Conservation (phyloP, 2,888 invertebrate species). For the Escarpia spicata region DNA sequence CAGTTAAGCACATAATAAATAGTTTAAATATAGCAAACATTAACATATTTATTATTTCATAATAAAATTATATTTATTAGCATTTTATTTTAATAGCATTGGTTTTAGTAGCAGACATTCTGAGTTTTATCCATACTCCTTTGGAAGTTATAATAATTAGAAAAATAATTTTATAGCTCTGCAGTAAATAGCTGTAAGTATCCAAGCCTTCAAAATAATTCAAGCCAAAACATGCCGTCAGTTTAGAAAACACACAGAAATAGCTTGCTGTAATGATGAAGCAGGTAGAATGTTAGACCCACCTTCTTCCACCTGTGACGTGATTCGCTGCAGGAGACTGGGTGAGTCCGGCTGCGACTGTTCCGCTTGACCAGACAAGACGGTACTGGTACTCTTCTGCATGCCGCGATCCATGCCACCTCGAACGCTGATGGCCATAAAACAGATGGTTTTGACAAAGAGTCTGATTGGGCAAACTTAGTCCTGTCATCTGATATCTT, state of each 20-base stretch:
- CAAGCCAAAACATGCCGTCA: neutral
- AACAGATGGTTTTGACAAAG: neutral
- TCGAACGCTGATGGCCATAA: constrained; percentile 20
- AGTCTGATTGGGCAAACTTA: neutral
- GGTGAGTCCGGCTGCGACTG: constrained; percentile 30
- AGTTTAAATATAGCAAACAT: neutral
- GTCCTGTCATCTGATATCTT: too few relatives aligned
- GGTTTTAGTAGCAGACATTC: neutral
- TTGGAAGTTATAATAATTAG: neutral
- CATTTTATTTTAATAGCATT: neutral
- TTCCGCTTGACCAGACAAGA: constrained; percentile 33
- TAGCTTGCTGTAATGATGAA: too few relatives aligned
- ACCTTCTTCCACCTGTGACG: constrained; percentile 13
- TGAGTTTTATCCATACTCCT: neutral
- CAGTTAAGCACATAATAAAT: neutral
- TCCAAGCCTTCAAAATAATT: neutral
- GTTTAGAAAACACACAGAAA: too few relatives aligned
- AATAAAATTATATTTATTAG: neutral
- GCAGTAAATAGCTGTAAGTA: neutral
- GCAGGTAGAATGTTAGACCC: neutral
- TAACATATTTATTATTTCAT: neutral
- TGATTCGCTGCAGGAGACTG: constrained; percentile 30
- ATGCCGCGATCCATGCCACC: constrained; percentile 31
- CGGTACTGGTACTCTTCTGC: constrained; percentile 39
- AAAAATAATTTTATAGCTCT: neutral